Evolutionary conservation across 2,888 invertebrate genomes (phyloP).

Genomic region (Phragmatobia fuliginosa): DNA sequence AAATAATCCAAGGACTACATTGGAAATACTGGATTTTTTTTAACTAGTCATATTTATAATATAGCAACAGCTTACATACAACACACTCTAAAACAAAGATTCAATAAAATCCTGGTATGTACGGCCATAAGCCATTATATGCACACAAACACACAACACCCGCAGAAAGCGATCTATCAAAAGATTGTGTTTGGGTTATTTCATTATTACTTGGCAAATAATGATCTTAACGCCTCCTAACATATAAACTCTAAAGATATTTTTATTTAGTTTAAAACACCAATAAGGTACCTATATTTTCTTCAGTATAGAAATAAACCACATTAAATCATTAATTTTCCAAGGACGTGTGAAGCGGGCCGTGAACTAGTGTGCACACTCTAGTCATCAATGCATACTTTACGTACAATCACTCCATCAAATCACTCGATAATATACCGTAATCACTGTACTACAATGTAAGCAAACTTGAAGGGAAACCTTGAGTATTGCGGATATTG

Average conservation of each 20-base stretch:
- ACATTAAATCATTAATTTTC: constrained; percentile 9
- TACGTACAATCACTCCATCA: constrained; percentile 9
- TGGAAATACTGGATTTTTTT: too few species aligned
- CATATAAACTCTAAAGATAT: background rate
- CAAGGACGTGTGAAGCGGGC: background rate
- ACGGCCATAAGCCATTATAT: too few species aligned
- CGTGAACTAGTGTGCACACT: constrained; percentile 18
- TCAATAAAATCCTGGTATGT: too few species aligned
- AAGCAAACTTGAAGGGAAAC: constrained; percentile 11
- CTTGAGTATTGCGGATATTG: constrained; percentile 5
- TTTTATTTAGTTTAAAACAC: too few species aligned
- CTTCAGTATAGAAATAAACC: constrained; percentile 2
- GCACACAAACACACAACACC: background rate
- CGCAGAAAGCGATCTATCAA: background rate
- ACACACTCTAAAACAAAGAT: too few species aligned
- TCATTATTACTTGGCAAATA: background rate
- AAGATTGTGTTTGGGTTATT: background rate
- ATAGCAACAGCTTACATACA: too few species aligned
- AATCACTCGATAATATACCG: constrained; percentile 20
- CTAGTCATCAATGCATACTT: constrained; percentile 1
- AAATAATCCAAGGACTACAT: too few species aligned
- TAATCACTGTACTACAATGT: constrained; percentile 11
- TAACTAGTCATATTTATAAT: background rate
- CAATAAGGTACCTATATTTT: too few species aligned
- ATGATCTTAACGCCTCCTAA: background rate